Evolutionary conservation across 2,797 vertebrate genomes (phyloP).

Genomic region (Varecia variegata): DNA sequence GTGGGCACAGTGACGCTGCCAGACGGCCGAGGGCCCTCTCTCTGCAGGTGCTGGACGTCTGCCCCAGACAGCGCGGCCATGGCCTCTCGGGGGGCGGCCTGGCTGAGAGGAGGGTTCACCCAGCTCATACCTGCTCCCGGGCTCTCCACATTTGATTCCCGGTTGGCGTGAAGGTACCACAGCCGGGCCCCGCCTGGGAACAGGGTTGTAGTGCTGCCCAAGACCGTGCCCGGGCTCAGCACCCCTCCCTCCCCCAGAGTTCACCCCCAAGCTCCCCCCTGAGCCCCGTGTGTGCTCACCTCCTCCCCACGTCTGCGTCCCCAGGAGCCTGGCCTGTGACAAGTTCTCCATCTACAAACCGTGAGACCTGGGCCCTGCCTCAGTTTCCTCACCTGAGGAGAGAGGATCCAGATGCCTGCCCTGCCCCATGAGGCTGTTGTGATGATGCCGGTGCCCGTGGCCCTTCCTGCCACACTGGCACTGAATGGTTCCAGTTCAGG

Average conservation of each 20-base stretch:
- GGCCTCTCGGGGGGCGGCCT: accelerated
- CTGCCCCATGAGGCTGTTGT: accelerated
- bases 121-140: background rate
- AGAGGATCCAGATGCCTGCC: accelerated
- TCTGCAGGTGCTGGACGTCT: accelerated
- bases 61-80: background rate
- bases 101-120: background rate
- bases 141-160: background rate
- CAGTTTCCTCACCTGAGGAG: accelerated
- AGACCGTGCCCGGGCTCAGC: too few species aligned
- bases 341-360: accelerated
- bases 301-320: accelerated
- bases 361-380: accelerated
- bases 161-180: background rate
- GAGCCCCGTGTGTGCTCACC: accelerated
- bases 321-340: accelerated
- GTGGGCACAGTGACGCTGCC: accelerated
- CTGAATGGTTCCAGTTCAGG: background rate
- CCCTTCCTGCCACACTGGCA: background rate
- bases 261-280: background rate
- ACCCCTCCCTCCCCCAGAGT: background rate
- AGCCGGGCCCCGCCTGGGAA: background rate
- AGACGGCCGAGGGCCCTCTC: accelerated
- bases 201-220: too few species aligned
- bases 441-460: accelerated